Evolutionary conservation across 2,888 invertebrate species (phyloP).

Genomic region (Harpagoxenus sublaevis): DNA sequence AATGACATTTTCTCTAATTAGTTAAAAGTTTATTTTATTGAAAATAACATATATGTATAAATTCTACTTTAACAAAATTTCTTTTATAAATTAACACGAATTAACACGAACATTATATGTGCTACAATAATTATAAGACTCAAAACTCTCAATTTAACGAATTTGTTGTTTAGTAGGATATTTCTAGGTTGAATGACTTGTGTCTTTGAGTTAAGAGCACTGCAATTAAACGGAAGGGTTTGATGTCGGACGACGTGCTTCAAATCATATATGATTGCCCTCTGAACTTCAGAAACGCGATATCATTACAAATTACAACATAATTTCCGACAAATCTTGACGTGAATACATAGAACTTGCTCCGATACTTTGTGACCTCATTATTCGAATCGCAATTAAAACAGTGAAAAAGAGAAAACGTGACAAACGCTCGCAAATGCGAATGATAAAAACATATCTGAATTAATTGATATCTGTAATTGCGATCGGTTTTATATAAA

Average conservation of each 20-base stretch:
- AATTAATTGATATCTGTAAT: conserved; percentile 33
- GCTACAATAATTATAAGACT: not conserved
- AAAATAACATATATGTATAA: not conserved
- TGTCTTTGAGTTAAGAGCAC: conserved; percentile 31
- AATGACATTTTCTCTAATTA: too few species aligned
- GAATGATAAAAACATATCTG: conserved; percentile 8
- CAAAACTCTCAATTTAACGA: not conserved
- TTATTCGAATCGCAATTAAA: conserved; percentile 22
- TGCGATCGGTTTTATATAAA: not conserved
- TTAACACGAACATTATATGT: not conserved
- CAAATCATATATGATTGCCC: conserved; percentile 24
- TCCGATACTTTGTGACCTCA: not conserved
- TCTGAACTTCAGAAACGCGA: conserved; percentile 16
- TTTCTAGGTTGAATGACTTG: not conserved
- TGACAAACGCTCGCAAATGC: not conserved
- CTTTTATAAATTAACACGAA: not conserved
- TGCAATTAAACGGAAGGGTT: conserved; percentile 37
- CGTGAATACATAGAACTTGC: not conserved
- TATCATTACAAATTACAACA: conserved; percentile 20
- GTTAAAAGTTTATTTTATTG: not conserved
- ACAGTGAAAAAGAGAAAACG: not conserved
- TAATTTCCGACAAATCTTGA: conserved; percentile 23
- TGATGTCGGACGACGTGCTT: conserved; percentile 19
- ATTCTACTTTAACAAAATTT: not conserved
- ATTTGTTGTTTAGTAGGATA: not conserved